Conservation (phyloP, 2,113 vertebrate species). For the Mungos mungo region DNA sequence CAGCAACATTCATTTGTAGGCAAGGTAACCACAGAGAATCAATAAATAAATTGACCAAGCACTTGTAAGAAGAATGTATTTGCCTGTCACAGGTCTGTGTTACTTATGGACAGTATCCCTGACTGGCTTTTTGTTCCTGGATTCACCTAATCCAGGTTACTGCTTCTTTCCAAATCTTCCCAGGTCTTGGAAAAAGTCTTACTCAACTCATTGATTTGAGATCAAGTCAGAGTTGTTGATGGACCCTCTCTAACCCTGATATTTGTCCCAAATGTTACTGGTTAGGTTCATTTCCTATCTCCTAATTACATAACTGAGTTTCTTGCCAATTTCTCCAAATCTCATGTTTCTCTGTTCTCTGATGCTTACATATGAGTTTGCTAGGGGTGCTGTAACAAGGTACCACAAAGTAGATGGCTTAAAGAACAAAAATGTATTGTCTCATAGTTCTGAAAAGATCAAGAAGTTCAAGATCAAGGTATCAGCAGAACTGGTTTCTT, state of each 20-base stretch:
- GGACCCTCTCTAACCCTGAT: neutral
- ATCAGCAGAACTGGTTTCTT: neutral
- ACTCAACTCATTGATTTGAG: neutral
- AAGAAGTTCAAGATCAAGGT: neutral
- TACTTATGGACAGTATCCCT: slow-evolving; percentile 14
- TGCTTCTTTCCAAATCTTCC: neutral
- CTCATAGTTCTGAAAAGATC: neutral
- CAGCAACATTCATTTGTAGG: slow-evolving; percentile 64
- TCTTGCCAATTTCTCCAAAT: neutral
- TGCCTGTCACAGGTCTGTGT: slow-evolving; percentile 54
- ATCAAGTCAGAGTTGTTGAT: slow-evolving; percentile 26
- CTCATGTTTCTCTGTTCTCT: slow-evolving; percentile 10
- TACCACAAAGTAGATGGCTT: slow-evolving; percentile 12
- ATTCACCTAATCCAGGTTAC: neutral
- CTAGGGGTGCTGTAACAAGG: neutral
- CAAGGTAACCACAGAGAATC: slow-evolving; percentile 58
- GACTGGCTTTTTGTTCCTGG: neutral
- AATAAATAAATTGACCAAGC: slow-evolving; percentile 61
- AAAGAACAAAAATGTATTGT: neutral
- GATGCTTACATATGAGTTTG: neutral
- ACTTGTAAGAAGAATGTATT: slow-evolving; percentile 47
- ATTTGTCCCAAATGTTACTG: neutral
- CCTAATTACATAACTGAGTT: neutral
- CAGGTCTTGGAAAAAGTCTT: neutral
- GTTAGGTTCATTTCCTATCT: neutral